Percentiles rank a stretch among this genome's conserved stretches.
Evolutionary conservation across 2,113 vertebrate genomes (phyloP).

Genomic region (Salvelinus sp.): DNA sequence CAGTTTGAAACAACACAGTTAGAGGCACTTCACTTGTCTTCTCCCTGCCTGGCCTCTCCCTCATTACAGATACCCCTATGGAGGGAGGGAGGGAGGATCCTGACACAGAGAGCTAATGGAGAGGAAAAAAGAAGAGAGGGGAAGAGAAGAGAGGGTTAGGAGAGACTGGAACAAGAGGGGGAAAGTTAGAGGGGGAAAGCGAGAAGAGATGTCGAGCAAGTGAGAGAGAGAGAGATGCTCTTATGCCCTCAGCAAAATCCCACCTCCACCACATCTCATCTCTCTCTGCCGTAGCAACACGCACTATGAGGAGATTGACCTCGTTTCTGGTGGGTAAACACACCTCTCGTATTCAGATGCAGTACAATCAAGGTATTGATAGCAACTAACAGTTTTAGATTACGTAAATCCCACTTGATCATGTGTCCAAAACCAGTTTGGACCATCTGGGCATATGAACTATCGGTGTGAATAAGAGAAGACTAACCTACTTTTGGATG

Average conservation of each 20-base stretch:
- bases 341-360: background rate
- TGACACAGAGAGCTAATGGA: background rate
- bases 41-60: background rate
- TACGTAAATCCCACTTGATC: no score
- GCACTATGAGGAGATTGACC: background rate
- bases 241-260: conserved; percentile 53
- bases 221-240: background rate
- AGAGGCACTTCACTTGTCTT: conserved; percentile 35
- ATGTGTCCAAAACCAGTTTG: no score
- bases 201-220: background rate
- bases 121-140: background rate
- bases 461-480: no score
- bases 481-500: no score
- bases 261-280: background rate
- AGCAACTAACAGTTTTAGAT: background rate
- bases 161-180: background rate
- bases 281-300: background rate
- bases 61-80: background rate
- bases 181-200: background rate
- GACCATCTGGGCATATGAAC: no score
- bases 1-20: conserved; percentile 35
- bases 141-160: background rate
- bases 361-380: background rate
- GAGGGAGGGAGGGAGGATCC: background rate
- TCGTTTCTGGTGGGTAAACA: background rate